Percentiles rank a stretch among this genome's conserved stretches.
Evolutionary conservation across 2,113 vertebrate genomes (phyloP).

Genomic region (Thermophis baileyi): DNA sequence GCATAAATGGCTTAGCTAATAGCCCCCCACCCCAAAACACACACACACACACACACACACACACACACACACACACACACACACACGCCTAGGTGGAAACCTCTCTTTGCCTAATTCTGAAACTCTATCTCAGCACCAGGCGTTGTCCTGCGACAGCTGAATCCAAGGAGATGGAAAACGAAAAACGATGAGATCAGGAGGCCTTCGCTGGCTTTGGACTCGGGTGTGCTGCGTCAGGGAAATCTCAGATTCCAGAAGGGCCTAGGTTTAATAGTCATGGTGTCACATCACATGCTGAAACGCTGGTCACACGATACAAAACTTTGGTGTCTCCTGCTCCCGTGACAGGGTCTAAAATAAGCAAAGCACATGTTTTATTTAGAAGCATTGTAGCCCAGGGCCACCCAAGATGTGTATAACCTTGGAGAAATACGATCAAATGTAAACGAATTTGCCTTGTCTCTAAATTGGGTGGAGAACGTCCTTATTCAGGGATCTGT

Average conservation of each 20-base stretch:
- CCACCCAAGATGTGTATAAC: conserved; percentile 47
- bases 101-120: conserved; percentile 36
- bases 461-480: conserved; percentile 50
- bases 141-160: conserved; percentile 44
- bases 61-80: too few relatives aligned
- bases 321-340: conserved; percentile 48
- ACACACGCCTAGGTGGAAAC: conserved; percentile 23
- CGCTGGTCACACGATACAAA: conserved; percentile 64
- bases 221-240: conserved; percentile 54
- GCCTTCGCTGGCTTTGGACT: conserved; percentile 42
- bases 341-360: conserved; percentile 65
- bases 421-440: conserved; percentile 59
- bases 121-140: conserved; percentile 31
- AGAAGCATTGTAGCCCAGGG: conserved; percentile 39
- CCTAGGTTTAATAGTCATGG: conserved; percentile 55
- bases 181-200: conserved; percentile 24
- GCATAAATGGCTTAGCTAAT: conserved; percentile 45
- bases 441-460: conserved; percentile 49
- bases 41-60: too few relatives aligned
- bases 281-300: conserved; percentile 53
- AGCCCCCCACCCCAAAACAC: conserved; percentile 35
- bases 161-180: conserved; percentile 42
- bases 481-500: conserved; percentile 41
- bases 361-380: conserved; percentile 63
- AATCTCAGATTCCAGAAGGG: conserved; percentile 74